Evolutionary conservation across 2,797 vertebrate genomes (phyloP).

Genomic region (Bucorvus abyssinicus): DNA sequence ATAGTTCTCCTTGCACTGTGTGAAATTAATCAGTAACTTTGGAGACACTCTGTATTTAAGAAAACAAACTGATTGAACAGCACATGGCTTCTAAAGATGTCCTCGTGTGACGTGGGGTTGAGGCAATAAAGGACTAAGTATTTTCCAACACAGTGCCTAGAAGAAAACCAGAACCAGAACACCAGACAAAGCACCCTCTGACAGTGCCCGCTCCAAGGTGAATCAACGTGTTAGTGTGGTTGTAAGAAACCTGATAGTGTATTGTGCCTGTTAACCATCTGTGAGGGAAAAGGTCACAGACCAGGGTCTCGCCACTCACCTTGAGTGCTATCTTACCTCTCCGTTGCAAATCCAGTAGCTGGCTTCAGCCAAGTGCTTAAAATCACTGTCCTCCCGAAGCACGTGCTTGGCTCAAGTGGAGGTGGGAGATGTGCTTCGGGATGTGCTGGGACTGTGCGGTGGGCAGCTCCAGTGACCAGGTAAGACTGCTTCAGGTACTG

Average conservation of each 20-base stretch:
- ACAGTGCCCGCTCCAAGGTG: not conserved
- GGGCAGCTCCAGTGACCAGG: not conserved
- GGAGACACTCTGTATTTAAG: conserved; percentile 40
- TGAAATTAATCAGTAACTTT: conserved; percentile 74
- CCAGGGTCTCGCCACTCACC: not conserved
- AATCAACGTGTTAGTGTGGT: not conserved
- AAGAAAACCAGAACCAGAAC: conserved; percentile 26
- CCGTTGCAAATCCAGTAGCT: not conserved
- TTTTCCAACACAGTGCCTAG: conserved; percentile 29
- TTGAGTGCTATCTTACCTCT: not conserved
- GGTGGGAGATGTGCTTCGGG: not conserved
- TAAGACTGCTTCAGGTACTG: not conserved
- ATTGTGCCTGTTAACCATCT: not conserved
- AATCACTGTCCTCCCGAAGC: not conserved
- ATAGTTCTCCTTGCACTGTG: conserved; percentile 31
- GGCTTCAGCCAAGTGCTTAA: not conserved
- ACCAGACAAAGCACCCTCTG: not conserved
- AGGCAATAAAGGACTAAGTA: conserved; percentile 48
- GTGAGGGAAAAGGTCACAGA: not conserved
- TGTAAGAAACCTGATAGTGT: not conserved
- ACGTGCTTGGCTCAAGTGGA: not conserved
- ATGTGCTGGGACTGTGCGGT: not conserved
- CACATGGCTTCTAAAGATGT: conserved; percentile 69
- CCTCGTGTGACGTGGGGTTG: conserved; percentile 49
- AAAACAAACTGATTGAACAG: conserved; percentile 57